Evolutionary conservation across 2,113 vertebrate genomes (phyloP).

Genomic region (Pelecanus crispus): DNA sequence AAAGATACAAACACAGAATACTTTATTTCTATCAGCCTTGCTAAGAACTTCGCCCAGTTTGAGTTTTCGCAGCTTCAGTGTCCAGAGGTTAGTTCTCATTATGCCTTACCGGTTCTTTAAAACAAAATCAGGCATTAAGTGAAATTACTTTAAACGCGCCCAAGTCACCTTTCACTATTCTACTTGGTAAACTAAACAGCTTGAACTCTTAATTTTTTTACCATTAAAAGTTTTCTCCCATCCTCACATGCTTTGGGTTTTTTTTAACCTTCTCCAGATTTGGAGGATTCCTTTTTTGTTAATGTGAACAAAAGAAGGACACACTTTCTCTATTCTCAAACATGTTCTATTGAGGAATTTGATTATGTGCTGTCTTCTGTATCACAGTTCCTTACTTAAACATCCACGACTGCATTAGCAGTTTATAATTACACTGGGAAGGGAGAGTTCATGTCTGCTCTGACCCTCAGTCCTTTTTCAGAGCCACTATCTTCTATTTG

Average conservation of each 20-base stretch:
- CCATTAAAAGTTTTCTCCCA: not conserved
- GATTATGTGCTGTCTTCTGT: not conserved
- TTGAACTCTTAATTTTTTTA: not conserved
- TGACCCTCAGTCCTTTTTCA: not conserved
- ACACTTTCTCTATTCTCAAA: not conserved
- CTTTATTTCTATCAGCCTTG: not conserved
- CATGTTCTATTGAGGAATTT: not conserved
- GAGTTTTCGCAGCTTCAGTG: not conserved
- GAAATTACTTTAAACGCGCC: not conserved
- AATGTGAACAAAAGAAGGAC: not conserved
- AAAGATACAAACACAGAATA: not conserved
- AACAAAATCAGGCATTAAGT: not conserved
- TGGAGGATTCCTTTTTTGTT: not conserved
- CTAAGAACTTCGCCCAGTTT: not conserved
- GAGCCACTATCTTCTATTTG: not conserved
- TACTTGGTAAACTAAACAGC: not conserved
- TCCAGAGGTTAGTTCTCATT: not conserved
- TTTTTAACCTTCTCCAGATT: not conserved
- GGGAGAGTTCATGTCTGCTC: fast-evolving
- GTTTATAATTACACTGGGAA: not conserved
- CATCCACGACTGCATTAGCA: not conserved
- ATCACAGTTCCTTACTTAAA: not conserved
- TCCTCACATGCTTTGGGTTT: not conserved
- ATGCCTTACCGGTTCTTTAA: not conserved
- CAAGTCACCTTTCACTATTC: not conserved